Conservation (phyloP, 2,797 vertebrate species). For the Rhinophrynus dorsalis region DNA sequence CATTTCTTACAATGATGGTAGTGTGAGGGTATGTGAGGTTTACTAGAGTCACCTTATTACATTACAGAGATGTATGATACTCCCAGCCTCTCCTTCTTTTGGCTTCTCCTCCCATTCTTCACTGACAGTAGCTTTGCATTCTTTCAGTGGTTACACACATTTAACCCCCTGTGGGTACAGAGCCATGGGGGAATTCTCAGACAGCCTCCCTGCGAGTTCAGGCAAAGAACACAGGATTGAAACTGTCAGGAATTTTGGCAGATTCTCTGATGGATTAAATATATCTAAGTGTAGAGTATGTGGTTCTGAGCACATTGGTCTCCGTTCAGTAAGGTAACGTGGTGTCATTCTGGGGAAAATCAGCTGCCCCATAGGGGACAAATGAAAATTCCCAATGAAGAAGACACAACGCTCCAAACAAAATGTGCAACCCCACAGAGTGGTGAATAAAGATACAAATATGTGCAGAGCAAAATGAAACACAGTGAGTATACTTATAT, state of each 20-base stretch:
- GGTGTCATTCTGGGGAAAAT: no score
- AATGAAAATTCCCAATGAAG: no score
- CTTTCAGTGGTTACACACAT: constrained; percentile 48
- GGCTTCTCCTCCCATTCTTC: constrained; percentile 15
- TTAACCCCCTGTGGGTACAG: constrained; percentile 46
- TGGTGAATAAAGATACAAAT: no score
- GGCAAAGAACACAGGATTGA: constrained; percentile 44
- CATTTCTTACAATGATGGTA: neutral
- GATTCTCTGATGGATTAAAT: constrained; percentile 41
- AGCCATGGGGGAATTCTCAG: constrained; percentile 49
- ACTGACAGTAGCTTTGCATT: constrained; percentile 31
- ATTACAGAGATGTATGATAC: constrained; percentile 2
- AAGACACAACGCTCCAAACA: no score
- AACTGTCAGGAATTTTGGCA: constrained; percentile 49
- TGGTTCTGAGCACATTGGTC: no score
- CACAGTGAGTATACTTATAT: no score
- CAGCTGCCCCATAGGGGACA: no score
- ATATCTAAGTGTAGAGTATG: constrained; percentile 25
- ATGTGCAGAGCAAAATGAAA: no score
- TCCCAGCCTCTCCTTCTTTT: neutral
- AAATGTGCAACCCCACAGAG: no score
- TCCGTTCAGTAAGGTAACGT: no score
- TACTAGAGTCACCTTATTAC: constrained; percentile 8
- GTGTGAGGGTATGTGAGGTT: neutral
- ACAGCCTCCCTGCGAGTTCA: constrained; percentile 42